Evolutionary conservation across 2,888 invertebrate genomes (phyloP), one percentile per base, ranked within the genome.

Genomic region (Alloplasta piceator): DNA sequence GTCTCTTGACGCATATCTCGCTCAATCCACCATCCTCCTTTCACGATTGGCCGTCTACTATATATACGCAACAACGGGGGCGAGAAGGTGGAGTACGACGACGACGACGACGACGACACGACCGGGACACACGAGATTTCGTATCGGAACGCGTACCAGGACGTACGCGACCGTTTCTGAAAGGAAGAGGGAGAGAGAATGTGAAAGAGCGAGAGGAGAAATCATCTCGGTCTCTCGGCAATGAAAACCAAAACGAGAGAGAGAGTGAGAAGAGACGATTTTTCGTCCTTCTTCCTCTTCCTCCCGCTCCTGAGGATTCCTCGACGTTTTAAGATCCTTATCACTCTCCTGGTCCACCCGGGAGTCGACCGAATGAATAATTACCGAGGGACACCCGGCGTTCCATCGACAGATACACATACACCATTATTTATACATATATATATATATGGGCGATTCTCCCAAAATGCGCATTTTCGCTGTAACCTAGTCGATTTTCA

Each of bases 281-380:
- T 70, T 70, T 63, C 39, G 48, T 71, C 46, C 71, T 64, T 60
- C 66, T 60, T 55, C 86, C 84, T 85, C 85, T 85, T 85, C 85
- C 86, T 85, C 64, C 84, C 75, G 72, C 85, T 85, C 85, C 84
- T 61, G 71, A 60, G 60, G 70, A 70, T 64, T 78, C 26, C 78
- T 84, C 86, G 86, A 88, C 86, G 87, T 87, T 86, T 87, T 84
- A 86, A 89, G 90, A 90, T 90, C 88, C 79, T 82, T 90, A 90
- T 90, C 90, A 80, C 66, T 41, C 36, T 16, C 43, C 70, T 38
- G 73, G 77, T 80, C 84, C 85, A 83, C 82, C 86, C 86, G 85
- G 85, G 85, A 89, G 87, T 87, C 85, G 86, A 85, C 78, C 85
- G 89, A 88, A 89, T 89, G 89, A 89, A 89, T 89, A 89, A 89